A percentile compares a stretch with the other conserved stretches of the same genome.
Conservation (phyloP, 2,888 invertebrate genomes). For the Tetramorium bicarinatum region DNA sequence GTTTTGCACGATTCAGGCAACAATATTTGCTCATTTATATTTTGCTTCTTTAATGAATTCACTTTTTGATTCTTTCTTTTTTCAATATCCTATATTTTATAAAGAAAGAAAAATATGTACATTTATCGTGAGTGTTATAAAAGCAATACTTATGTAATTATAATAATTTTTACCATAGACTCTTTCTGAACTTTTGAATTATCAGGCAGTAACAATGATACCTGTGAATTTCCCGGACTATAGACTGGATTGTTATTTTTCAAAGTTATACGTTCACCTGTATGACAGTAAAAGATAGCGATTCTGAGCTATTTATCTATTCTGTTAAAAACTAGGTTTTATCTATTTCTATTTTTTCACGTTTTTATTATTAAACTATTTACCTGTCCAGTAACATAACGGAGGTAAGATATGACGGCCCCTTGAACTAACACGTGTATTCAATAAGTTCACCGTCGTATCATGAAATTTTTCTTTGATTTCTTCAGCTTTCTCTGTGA, state of each 20-base stretch:
- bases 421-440: slow-evolving; percentile 75
- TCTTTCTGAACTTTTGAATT: not conserved
- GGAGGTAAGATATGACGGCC: slow-evolving; percentile 79
- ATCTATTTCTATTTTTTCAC: slow-evolving; percentile 13
- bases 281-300: slow-evolving; percentile 19
- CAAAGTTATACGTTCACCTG: slow-evolving; percentile 77
- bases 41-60: not conserved
- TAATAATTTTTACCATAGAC: not conserved
- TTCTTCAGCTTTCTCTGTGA: slow-evolving; percentile 6
- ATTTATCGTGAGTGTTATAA: not conserved
- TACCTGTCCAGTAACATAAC: slow-evolving; percentile 80
- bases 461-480: slow-evolving; percentile 38
- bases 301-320: not conserved
- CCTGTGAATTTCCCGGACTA: slow-evolving; percentile 71
- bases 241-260: slow-evolving; percentile 75
- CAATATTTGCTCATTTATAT: not conserved
- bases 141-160: slow-evolving; percentile 5
- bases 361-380: slow-evolving; percentile 21
- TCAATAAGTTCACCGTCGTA: slow-evolving; percentile 59
- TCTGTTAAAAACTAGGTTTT: not conserved
- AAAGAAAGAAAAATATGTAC: slow-evolving; percentile 8
- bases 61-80: not conserved
- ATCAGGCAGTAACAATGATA: slow-evolving; percentile 8
- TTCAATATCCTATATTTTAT: slow-evolving; percentile 10
- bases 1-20: not conserved